phyloP scores from a whole-genome alignment of 2,888 invertebrate species.

The Drosophila mercatorum region DNA sequence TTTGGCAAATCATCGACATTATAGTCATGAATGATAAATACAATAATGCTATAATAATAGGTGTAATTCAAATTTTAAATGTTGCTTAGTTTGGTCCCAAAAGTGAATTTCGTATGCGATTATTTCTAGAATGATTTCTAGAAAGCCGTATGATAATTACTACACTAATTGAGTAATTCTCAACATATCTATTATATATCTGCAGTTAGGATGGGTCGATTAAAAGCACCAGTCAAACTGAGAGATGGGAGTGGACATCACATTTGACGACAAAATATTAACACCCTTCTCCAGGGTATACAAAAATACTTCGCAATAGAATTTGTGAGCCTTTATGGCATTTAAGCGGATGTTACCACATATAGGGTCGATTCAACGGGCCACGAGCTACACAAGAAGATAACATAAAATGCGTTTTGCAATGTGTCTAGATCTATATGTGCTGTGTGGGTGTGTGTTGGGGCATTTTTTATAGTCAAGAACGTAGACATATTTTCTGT shows the following conservation, averaged over 20 bases:
- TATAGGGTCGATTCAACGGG: conserved; percentile 3
- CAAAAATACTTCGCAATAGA: conserved; percentile 42
- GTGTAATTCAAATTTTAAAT: no score
- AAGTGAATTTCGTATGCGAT: no score
- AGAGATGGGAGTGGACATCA: not conserved
- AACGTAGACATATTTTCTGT: conserved; percentile 33
- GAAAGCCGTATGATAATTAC: not conserved
- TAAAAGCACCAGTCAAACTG: not conserved
- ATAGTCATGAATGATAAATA: not conserved
- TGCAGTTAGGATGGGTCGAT: not conserved
- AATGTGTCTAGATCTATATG: conserved; percentile 41
- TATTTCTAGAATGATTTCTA: no score
- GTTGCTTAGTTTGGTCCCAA: no score
- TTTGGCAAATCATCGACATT: not conserved
- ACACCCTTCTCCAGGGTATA: not conserved
- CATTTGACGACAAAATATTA: not conserved
- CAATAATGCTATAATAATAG: not conserved
- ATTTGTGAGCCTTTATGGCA: conserved; percentile 26
- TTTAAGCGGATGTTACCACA: conserved; percentile 49
- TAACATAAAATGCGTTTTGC: conserved; percentile 75
- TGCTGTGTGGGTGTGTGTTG: conserved; percentile 6
- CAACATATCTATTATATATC: no score
- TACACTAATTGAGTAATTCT: no score
- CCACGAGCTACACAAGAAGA: conserved; percentile 34
- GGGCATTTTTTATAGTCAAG: conserved; percentile 44